A percentile compares a stretch with the other conserved stretches of the same genome.
phyloP scores from a whole-genome alignment of 2,113 vertebrate genomes.

The Corvus moneduloides region DNA sequence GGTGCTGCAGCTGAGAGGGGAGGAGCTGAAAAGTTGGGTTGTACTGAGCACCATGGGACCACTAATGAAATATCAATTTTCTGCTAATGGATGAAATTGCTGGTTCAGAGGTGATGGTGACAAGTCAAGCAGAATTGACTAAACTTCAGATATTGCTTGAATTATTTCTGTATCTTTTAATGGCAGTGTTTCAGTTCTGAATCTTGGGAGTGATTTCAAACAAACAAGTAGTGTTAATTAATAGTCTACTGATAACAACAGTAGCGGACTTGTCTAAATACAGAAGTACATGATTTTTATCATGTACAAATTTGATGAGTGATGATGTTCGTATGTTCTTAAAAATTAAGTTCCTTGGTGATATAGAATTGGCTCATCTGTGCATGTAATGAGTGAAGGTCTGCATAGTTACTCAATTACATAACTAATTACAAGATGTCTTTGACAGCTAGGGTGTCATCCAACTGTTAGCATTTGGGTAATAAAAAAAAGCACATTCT shows the following conservation, averaged over 20 bases:
- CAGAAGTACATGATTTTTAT: background rate
- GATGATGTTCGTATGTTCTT: background rate
- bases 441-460: background rate
- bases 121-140: background rate
- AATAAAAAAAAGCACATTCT: background rate
- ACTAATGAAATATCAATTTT: fast-evolving
- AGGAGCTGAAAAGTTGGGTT: background rate
- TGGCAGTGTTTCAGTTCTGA: background rate
- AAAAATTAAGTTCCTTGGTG: background rate
- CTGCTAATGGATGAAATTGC: background rate
- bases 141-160: background rate
- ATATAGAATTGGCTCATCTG: background rate
- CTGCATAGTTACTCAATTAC: background rate
- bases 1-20: background rate
- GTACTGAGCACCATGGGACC: fast-evolving
- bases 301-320: background rate
- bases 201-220: background rate
- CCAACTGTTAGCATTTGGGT: background rate
- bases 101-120: background rate
- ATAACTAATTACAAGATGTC: background rate
- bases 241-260: background rate
- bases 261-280: background rate
- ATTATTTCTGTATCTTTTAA: background rate
- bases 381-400: background rate
- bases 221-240: background rate